These are phyloP conservation scores for Oryzias celebensis DNA, from an alignment of 2,113 vertebrate species.

Conservation along the genomic window DNA sequence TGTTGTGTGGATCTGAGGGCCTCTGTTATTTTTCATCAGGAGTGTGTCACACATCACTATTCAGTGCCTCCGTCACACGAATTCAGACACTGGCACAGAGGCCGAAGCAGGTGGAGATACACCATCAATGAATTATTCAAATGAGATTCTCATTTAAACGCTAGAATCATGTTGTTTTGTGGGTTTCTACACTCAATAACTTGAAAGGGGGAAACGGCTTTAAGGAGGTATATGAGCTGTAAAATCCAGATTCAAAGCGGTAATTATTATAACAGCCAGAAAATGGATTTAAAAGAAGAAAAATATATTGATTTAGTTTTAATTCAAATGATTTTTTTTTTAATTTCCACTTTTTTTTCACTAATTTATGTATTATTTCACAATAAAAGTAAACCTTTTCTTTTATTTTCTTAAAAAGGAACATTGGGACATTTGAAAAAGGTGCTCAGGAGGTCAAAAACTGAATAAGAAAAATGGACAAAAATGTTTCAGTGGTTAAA, in stretches of 20 bases:
- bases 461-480: no score
- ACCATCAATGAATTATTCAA: conserved; percentile 75
- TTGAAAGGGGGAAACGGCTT: conserved; percentile 22
- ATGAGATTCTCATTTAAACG: conserved; percentile 69
- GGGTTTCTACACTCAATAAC: conserved; percentile 31
- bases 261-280: no score
- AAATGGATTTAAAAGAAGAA: no score
- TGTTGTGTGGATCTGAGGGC: conserved; percentile 75
- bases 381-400: no score
- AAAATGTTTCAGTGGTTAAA: no score
- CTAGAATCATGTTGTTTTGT: conserved; percentile 51
- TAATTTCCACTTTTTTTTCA: no score
- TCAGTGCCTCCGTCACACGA: conserved; percentile 67
- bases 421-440: no score
- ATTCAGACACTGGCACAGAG: conserved; percentile 62
- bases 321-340: no score
- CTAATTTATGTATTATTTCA: no score
- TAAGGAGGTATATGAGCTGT: neutral
- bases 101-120: conserved; percentile 73
- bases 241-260: neutral
- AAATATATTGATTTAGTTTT: no score
- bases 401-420: no score
- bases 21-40: conserved; percentile 73
- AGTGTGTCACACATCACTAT: conserved; percentile 78
- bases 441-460: no score